A percentile compares a stretch with the other conserved stretches of the same genome.
Conservation (phyloP, 2,113 vertebrate species). For the Zosterops pallidus region DNA sequence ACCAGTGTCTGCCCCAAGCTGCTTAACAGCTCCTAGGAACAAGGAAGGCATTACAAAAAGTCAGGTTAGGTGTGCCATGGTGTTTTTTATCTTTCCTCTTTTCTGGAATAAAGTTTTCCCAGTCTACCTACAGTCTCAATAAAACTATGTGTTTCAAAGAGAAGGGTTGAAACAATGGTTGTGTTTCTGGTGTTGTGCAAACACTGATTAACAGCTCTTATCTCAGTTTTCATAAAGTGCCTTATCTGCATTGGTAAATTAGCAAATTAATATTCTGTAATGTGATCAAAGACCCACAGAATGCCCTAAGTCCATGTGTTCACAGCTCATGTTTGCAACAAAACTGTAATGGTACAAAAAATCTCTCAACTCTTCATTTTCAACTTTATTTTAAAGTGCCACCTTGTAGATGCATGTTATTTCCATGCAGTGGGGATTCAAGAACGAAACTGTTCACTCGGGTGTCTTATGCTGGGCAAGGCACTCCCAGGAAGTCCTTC, state of each 20-base stretch:
- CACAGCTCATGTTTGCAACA: neutral
- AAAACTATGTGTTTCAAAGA: neutral
- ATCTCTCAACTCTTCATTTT: neutral
- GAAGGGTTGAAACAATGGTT: neutral
- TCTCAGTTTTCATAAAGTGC: neutral
- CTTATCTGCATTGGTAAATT: neutral
- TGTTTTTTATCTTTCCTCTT: neutral
- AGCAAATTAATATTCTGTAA: neutral
- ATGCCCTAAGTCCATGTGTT: neutral
- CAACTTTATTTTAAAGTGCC: neutral
- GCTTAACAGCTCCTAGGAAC: neutral
- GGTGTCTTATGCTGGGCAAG: rapidly evolving
- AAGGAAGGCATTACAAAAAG: neutral
- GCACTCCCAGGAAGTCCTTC: neutral
- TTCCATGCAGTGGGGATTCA: neutral
- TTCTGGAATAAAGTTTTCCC: neutral
- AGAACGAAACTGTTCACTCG: neutral
- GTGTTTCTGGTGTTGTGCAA: neutral
- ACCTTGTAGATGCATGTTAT: neutral
- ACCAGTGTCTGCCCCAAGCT: neutral
- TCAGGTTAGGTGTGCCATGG: neutral
- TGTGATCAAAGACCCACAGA: neutral
- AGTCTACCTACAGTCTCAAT: neutral
- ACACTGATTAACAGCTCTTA: neutral
- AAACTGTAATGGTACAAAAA: neutral